These are phyloP conservation scores for Phenganax subtilis DNA, from an alignment of 92 coral and sea anemone genomes.

Conservation along the genomic window DNA sequence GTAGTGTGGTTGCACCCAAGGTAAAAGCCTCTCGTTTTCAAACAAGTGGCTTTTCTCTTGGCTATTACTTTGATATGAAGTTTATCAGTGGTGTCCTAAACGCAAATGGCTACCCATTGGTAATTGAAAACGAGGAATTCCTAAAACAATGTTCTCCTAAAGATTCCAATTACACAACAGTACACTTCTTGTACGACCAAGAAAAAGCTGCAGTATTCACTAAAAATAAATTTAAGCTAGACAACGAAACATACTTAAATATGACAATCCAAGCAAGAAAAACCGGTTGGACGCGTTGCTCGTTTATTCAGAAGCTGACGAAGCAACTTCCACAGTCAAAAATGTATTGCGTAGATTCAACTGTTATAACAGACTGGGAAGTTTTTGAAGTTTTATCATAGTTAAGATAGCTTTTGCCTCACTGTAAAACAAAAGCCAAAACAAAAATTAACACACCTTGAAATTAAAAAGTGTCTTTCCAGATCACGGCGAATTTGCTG, in stretches of 20 bases:
- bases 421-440: no score
- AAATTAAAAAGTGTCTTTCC: no score
- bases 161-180: constrained; percentile 46
- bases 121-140: constrained; percentile 60
- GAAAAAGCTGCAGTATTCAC: constrained; percentile 52
- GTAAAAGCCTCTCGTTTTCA: constrained; percentile 85
- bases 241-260: constrained; percentile 41
- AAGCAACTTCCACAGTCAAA: constrained; percentile 60
- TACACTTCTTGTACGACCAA: constrained; percentile 67
- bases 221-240: constrained; percentile 60
- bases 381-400: constrained; percentile 30
- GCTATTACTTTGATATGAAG: constrained; percentile 64
- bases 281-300: constrained; percentile 78
- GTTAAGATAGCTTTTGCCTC: no score
- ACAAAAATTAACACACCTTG: no score
- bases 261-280: constrained; percentile 39
- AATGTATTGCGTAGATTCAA: constrained; percentile 84
- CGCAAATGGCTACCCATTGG: constrained; percentile 49
- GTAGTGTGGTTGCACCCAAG: constrained; percentile 72
- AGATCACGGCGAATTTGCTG: no score
- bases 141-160: constrained; percentile 55
- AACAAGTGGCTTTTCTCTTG: constrained; percentile 70
- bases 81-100: constrained; percentile 56
- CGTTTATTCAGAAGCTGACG: constrained; percentile 60
- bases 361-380: constrained; percentile 51